Base-by-base conservation (phyloP, 2,113 vertebrate species). In the Pipra filicauda region DNA sequence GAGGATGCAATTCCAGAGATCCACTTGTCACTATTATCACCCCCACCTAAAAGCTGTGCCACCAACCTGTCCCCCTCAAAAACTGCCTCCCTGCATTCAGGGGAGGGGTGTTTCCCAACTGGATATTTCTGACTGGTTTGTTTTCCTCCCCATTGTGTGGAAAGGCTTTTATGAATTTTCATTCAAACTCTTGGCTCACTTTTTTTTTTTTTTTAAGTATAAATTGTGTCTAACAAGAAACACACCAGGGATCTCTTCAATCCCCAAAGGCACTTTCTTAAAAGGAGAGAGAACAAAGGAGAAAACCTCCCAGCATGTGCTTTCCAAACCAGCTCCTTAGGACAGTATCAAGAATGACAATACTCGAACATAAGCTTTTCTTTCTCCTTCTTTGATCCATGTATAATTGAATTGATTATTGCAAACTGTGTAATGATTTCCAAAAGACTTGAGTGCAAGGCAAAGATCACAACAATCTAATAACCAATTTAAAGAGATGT, bases 241-340 rank as follows among this genome's bases (percentile, higher is more conserved):
- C 97, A 97, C 96, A 96, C 96, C 96, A 97, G 97, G 98, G 95
- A 97, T 94, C 97, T 96, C 95, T 91, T 95, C 95, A 96, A 96
- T 96, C 95, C 97, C 97, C 96, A 97, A 97, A 97, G 95, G 97
- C 97, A 97, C 94, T 98, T 97, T 97, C 97, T 97, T 95, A 98
- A 98, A 98, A 97, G 96, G 95, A 95, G 92, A 96, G 97, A 97
- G 97, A 98, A 98, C 97, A 98, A 98, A 98, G 98, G 88, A 96
- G 89, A 85, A 98, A 98, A 97, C 88, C 97, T 97, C 98, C 95
- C 97, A 97, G 98, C 97, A 91, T 97, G 97, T 91, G 97, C 97
- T 97, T 97, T 93, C 95, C 95, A 97, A 97, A 97, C 92, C 91
- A 95, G 96, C 96, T 97, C 96, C 97, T 97, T 97, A 96, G 96